Percentiles rank a stretch among this genome's conserved stretches.
phyloP scores from a whole-genome alignment of 2,888 invertebrate genomes.

The Sussaba pulchella region DNA sequence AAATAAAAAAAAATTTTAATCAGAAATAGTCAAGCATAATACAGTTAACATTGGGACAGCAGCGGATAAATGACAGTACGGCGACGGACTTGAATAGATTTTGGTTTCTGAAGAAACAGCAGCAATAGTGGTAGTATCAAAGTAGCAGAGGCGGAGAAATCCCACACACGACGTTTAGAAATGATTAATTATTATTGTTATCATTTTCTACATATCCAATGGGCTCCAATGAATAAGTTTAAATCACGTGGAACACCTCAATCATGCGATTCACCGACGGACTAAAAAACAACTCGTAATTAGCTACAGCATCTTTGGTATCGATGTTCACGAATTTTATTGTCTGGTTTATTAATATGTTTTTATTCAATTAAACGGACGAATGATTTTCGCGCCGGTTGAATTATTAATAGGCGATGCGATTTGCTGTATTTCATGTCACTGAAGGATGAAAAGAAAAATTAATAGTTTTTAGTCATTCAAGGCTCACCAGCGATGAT shows the following conservation, averaged over 20 bases:
- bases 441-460: slow-evolving; percentile 5
- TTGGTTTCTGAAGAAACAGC: slow-evolving; percentile 39
- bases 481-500: slow-evolving; percentile 28
- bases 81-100: slow-evolving; percentile 48
- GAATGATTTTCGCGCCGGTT: neutral
- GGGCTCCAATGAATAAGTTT: slow-evolving; percentile 4
- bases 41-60: slow-evolving; percentile 70
- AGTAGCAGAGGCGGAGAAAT: slow-evolving; percentile 37
- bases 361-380: neutral
- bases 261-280: slow-evolving; percentile 25
- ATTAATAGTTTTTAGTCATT: slow-evolving; percentile 13
- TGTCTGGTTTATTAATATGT: too few species aligned
- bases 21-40: slow-evolving; percentile 67
- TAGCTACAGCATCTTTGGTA: neutral
- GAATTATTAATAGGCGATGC: neutral
- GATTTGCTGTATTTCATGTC: slow-evolving; percentile 8
- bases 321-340: neutral
- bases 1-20: slow-evolving; percentile 1
- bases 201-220: slow-evolving; percentile 32
- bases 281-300: slow-evolving; percentile 3
- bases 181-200: slow-evolving; percentile 20
- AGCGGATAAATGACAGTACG: slow-evolving; percentile 62
- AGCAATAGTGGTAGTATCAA: slow-evolving; percentile 36
- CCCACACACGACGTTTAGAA: slow-evolving; percentile 42
- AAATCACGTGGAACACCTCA: slow-evolving; percentile 7